A percentile compares a stretch with the other conserved stretches of the same genome.
Conservation (phyloP, 2,888 invertebrate genomes). For the Cephonodes hylas region DNA sequence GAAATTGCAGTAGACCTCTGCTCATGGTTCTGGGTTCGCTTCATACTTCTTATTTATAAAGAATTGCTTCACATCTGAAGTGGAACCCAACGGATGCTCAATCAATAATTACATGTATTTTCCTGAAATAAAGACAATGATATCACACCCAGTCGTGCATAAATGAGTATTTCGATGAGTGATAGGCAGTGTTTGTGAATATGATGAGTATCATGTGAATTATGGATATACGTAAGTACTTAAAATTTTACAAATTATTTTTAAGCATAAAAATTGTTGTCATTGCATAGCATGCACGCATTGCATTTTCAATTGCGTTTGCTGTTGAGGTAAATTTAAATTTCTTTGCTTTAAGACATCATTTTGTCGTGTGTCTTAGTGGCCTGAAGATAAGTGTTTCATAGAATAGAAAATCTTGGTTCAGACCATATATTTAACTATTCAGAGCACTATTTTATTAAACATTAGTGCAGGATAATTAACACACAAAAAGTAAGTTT, state of each 20-base stretch:
- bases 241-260: background rate
- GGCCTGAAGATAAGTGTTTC: no score
- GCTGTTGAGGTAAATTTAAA: no score
- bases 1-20: background rate
- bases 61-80: conserved; percentile 38
- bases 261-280: background rate
- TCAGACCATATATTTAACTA: no score
- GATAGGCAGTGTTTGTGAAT: background rate
- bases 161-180: background rate
- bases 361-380: no score
- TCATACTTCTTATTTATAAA: conserved; percentile 21
- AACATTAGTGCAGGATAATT: no score
- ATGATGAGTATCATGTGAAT: background rate
- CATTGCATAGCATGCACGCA: no score
- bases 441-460: no score
- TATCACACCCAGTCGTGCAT: background rate
- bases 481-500: no score
- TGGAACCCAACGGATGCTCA: conserved; percentile 48
- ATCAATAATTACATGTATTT: conserved; percentile 66
- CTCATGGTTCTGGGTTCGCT: background rate
- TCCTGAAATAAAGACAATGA: conserved; percentile 55
- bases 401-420: no score
- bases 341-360: no score
- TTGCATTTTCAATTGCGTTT: no score
- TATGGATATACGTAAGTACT: background rate